A percentile compares a stretch with the other conserved stretches of the same genome.
phyloP scores from a whole-genome alignment of 2,113 vertebrate species.

The Lepidothrix coronata region DNA sequence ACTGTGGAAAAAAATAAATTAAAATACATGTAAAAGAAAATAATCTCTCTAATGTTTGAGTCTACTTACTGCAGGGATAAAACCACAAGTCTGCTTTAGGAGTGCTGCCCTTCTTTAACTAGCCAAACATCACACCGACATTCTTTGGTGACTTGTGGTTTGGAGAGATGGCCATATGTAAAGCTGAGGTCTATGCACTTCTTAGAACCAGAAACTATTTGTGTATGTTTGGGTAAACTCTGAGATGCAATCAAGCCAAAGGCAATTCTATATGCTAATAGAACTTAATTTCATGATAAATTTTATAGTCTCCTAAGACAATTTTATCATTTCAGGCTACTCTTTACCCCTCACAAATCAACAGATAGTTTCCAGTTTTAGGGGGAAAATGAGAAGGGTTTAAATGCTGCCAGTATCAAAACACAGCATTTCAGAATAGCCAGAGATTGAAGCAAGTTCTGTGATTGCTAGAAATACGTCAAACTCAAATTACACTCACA shows the following conservation, averaged over 20 bases:
- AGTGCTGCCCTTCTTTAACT: conserved; percentile 30
- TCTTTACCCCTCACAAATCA: conserved; percentile 12
- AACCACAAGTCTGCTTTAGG: conserved; percentile 44
- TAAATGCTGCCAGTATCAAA: conserved; percentile 27
- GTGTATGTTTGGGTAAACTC: conserved; percentile 53
- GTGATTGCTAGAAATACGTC: conserved; percentile 16
- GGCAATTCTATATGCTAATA: background rate
- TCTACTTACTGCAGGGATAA: conserved; percentile 23
- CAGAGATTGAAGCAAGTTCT: background rate
- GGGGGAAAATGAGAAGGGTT: background rate
- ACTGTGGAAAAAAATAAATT: conserved; percentile 42
- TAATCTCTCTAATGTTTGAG: conserved; percentile 31
- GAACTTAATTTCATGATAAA: background rate
- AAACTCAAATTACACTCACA: background rate
- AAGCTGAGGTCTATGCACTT: conserved; percentile 28
- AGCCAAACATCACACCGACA: conserved; percentile 33
- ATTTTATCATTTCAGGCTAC: conserved; percentile 17
- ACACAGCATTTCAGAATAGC: background rate
- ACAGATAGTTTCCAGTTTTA: conserved; percentile 29
- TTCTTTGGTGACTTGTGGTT: conserved; percentile 58
- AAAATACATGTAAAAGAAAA: conserved; percentile 54
- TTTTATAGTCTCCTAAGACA: background rate
- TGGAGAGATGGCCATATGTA: conserved; percentile 3
- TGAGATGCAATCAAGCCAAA: conserved; percentile 44
- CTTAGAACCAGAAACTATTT: conserved; percentile 63